phyloP scores from a whole-genome alignment of 2,888 invertebrate species.

The Agonopterix alstromeriana region DNA sequence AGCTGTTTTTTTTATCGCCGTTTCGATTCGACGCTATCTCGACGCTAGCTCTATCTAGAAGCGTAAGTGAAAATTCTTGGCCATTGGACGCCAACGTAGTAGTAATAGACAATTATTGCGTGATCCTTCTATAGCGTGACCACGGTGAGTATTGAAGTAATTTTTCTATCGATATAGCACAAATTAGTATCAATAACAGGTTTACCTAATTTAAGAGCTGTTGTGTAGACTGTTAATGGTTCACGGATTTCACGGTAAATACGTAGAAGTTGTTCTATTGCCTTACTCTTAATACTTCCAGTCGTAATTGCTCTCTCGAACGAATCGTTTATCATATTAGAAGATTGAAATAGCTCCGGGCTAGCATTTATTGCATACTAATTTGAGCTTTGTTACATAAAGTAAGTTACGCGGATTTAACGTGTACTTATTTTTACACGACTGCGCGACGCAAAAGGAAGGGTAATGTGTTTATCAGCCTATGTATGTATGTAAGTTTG shows the following conservation, averaged over 20 bases:
- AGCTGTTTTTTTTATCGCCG: no score
- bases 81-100: no score
- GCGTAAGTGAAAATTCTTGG: no score
- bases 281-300: slow-evolving; percentile 36
- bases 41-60: no score
- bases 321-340: slow-evolving; percentile 67
- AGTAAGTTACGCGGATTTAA: slow-evolving; percentile 21
- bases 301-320: slow-evolving; percentile 58
- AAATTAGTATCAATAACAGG: no score
- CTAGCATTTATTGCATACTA: slow-evolving; percentile 39
- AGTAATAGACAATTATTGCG: no score
- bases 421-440: slow-evolving; percentile 2
- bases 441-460: no score
- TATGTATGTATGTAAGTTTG: no score
- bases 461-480: no score
- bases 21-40: no score
- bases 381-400: slow-evolving; percentile 35
- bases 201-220: slow-evolving; percentile 3
- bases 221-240: slow-evolving; percentile 46
- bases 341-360: slow-evolving; percentile 44
- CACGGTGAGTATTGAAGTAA: neutral
- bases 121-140: neutral
- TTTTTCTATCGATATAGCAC: neutral
- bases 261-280: slow-evolving; percentile 32
- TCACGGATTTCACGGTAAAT: slow-evolving; percentile 43